These are phyloP conservation scores for Stegana nigrithorax DNA, from an alignment of 2,888 invertebrate genomes.

Conservation along the genomic window DNA sequence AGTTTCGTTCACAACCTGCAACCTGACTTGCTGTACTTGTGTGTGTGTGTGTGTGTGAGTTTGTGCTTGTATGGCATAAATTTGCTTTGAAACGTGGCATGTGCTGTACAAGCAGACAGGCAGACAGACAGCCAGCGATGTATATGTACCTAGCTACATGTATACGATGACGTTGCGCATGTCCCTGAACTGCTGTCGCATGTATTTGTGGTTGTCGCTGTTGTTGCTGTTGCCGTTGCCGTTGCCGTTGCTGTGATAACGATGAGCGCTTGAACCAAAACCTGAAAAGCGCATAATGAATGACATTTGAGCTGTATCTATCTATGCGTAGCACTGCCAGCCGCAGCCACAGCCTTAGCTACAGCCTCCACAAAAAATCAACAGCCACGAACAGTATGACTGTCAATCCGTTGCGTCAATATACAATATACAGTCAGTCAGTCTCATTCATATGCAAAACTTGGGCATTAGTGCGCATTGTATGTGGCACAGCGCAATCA, in stretches of 20 bases:
- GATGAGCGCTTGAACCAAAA: neutral
- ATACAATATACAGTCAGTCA: neutral
- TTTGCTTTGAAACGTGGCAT: neutral
- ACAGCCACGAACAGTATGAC: neutral
- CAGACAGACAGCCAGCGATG: too few species aligned
- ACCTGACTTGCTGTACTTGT: neutral
- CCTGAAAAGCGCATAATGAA: slow-evolving; percentile 25
- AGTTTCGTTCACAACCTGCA: neutral
- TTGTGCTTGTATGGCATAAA: neutral
- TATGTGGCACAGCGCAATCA: neutral
- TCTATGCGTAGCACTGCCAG: neutral
- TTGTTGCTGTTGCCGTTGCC: neutral
- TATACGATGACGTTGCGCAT: neutral
- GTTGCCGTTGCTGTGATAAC: neutral
- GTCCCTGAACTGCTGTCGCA: slow-evolving; percentile 23
- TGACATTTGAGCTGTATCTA: neutral
- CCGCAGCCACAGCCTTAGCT: neutral
- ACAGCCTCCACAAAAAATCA: too few species aligned
- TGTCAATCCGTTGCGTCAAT: neutral
- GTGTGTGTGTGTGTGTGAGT: neutral
- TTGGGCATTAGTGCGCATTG: neutral
- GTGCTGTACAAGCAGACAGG: neutral
- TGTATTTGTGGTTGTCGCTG: neutral
- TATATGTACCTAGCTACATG: slow-evolving; percentile 7
- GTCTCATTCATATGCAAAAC: slow-evolving; percentile 8